Evolutionary conservation across 1,140 invertebrate genomes (phyloP).

Genomic region (Cepaea nemoralis): DNA sequence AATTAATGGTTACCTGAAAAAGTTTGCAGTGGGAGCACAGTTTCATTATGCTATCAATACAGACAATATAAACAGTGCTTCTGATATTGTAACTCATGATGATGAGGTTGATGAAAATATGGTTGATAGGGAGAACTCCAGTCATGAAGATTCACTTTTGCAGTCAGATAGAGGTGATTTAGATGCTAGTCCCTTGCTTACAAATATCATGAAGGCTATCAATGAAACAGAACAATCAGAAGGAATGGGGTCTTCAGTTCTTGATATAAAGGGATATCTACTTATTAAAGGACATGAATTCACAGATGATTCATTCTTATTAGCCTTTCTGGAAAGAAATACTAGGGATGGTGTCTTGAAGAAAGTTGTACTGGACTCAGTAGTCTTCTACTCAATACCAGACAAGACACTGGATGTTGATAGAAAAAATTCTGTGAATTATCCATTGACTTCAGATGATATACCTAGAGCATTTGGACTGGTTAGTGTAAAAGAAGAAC

Average conservation of each 20-base stretch:
- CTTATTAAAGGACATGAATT: conserved; percentile 6
- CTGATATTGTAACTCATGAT: not conserved
- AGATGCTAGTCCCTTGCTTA: not conserved
- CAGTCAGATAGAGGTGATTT: not conserved
- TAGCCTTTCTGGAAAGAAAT: conserved; percentile 10
- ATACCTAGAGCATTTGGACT: not conserved
- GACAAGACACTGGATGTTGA: not conserved
- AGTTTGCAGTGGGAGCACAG: not conserved
- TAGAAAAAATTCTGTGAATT: not conserved
- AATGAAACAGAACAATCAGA: conserved; percentile 24
- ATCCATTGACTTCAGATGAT: not conserved
- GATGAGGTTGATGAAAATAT: not conserved
- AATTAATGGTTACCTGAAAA: conserved; percentile 30
- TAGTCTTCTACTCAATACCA: not conserved
- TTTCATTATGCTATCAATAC: conserved; percentile 3
- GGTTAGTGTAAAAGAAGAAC: not conserved
- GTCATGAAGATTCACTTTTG: conserved; percentile 3
- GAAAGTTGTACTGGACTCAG: not conserved
- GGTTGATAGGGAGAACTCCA: not conserved
- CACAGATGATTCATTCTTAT: conserved; percentile 15
- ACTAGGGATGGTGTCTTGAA: not conserved
- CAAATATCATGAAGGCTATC: conserved; percentile 18
- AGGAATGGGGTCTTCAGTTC: not conserved
- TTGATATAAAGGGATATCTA: not conserved
- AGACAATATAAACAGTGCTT: not conserved